Conservation (phyloP, 53 echinoderm and acorn worm genomes). For the Hippasteria phrygiana region DNA sequence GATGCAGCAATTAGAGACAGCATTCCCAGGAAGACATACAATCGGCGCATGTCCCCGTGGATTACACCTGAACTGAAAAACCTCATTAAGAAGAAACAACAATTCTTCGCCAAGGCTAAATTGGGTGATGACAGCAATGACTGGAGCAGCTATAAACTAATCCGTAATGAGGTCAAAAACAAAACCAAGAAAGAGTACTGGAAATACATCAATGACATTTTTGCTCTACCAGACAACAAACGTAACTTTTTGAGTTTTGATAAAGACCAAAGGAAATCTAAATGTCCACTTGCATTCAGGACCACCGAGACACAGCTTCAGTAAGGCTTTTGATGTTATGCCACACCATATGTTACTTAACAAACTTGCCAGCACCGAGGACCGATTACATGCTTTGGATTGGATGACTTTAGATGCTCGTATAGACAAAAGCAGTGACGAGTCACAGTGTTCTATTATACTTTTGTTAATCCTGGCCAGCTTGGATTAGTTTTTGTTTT, state of each 20-base stretch:
- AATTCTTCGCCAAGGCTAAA: slow-evolving; percentile 44
- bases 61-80: slow-evolving; percentile 44
- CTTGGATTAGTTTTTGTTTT: no score
- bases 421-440: no score
- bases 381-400: no score
- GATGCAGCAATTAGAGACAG: slow-evolving; percentile 49
- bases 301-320: background rate
- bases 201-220: slow-evolving; percentile 16
- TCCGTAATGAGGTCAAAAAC: slow-evolving; percentile 35
- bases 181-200: slow-evolving; percentile 18
- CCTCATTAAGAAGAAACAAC: slow-evolving; percentile 46
- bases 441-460: no score
- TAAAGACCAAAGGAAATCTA: slow-evolving; percentile 25
- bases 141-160: slow-evolving; percentile 34
- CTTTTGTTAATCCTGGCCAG: no score
- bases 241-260: slow-evolving; percentile 14
- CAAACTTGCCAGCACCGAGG: background rate
- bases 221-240: slow-evolving; percentile 6
- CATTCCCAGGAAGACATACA: slow-evolving; percentile 19
- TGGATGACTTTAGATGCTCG: no score
- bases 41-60: slow-evolving; percentile 38
- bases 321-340: background rate
- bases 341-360: background rate
- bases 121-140: background rate
- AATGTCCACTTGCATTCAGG: slow-evolving; percentile 9